A percentile compares a stretch with the other conserved stretches of the same genome.
These are phyloP conservation scores for Clusia tigrina DNA, from an alignment of 2,888 invertebrate species.

Conservation along the genomic window DNA sequence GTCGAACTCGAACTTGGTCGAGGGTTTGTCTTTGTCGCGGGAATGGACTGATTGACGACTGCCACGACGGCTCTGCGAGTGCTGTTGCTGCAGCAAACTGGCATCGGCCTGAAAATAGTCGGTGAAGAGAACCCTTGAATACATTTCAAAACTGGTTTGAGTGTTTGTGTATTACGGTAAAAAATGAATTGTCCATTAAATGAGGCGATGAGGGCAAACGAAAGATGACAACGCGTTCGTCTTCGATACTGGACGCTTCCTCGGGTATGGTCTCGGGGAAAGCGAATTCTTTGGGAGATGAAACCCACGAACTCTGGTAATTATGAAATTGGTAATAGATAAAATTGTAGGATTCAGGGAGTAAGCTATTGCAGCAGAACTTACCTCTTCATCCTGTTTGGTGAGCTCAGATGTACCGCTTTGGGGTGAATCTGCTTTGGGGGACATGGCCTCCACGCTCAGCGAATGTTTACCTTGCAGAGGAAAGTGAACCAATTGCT, in stretches of 20 bases:
- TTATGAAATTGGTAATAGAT: constrained; percentile 3
- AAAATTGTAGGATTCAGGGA: constrained; percentile 3
- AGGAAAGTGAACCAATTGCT: not conserved
- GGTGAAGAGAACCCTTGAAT: no score
- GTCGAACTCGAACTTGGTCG: constrained; percentile 63
- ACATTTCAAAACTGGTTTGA: no score
- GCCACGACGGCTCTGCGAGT: constrained; percentile 61
- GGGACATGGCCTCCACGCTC: constrained; percentile 56
- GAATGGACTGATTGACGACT: constrained; percentile 62
- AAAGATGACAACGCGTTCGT: constrained; percentile 91
- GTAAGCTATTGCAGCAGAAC: constrained; percentile 14
- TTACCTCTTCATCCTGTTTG: constrained; percentile 63
- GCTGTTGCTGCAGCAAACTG: constrained; percentile 77
- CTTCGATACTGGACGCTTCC: constrained; percentile 91
- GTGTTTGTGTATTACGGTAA: constrained; percentile 75
- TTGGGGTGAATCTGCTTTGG: constrained; percentile 62
- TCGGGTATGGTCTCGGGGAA: constrained; percentile 94
- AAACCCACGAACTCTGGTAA: constrained; percentile 76
- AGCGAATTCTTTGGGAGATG: constrained; percentile 86
- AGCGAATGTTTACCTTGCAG: constrained; percentile 56
- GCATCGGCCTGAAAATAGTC: constrained; percentile 78
- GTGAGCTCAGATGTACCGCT: constrained; percentile 59
- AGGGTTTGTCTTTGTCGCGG: constrained; percentile 57
- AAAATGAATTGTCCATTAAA: constrained; percentile 79
- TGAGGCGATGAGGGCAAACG: constrained; percentile 80